Conservation (phyloP, 2,888 invertebrate species). For the Drosophila pullipes region DNA sequence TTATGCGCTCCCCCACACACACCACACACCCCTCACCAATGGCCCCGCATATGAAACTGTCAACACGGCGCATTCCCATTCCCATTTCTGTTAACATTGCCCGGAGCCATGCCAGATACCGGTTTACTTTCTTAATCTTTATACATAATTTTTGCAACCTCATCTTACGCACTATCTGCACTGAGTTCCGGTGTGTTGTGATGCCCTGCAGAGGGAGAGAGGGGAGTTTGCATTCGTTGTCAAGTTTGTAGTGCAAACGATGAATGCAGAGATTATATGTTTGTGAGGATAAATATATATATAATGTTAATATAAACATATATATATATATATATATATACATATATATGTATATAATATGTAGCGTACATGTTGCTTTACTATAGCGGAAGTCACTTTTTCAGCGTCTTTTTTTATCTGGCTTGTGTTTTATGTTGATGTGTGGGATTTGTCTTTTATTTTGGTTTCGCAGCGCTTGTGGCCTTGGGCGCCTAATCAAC, state of each 20-base stretch:
- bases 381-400: constrained; percentile 5
- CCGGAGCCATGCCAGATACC: constrained; percentile 67
- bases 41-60: constrained; percentile 51
- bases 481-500: constrained; percentile 38
- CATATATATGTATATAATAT: neutral
- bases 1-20: constrained; percentile 24
- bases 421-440: constrained; percentile 30
- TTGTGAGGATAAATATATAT: neutral
- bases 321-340: no score
- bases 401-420: constrained; percentile 28
- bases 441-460: constrained; percentile 24
- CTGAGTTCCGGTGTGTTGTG: constrained; percentile 22
- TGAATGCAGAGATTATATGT: neutral
- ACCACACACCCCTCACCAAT: neutral
- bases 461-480: constrained; percentile 22
- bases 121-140: constrained; percentile 78
- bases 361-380: constrained; percentile 2
- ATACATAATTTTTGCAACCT: constrained; percentile 73
- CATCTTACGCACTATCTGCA: constrained; percentile 53
- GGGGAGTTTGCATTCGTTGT: neutral
- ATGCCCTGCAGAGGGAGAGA: constrained; percentile 5
- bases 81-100: constrained; percentile 32
- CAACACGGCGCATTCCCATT: constrained; percentile 58
- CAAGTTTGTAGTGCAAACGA: neutral
- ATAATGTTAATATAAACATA: neutral